A percentile compares a stretch with the other conserved stretches of the same genome.
These are phyloP conservation scores for Bembecia ichneumoniformis DNA, from an alignment of 2,888 invertebrate species.

Conservation along the genomic window DNA sequence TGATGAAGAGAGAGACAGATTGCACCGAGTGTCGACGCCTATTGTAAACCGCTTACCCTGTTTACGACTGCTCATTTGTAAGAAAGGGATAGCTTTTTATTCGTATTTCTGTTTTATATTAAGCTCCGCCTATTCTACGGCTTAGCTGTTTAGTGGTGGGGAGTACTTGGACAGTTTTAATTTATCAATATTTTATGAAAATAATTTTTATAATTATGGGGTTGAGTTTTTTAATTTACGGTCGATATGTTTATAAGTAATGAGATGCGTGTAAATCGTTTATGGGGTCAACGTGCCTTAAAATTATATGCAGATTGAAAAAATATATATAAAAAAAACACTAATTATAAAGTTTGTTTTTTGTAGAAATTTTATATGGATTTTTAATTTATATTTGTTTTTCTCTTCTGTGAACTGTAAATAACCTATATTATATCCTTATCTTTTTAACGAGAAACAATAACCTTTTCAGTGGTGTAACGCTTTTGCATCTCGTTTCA, in stretches of 20 bases:
- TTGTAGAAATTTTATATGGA: too few species aligned
- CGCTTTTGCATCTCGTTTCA: constrained; percentile 38
- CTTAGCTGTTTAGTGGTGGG: constrained; percentile 55
- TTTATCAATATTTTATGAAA: constrained; percentile 73
- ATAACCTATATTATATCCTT: constrained; percentile 6
- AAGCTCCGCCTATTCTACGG: constrained; percentile 59
- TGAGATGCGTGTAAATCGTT: too few species aligned
- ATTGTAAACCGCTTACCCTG: constrained; percentile 66
- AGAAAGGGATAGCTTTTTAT: constrained; percentile 53
- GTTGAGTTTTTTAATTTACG: constrained; percentile 66
- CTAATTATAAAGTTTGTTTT: too few species aligned
- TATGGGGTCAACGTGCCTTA: too few species aligned
- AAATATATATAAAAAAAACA: too few species aligned
- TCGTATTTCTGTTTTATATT: constrained; percentile 38
- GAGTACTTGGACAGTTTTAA: constrained; percentile 68
- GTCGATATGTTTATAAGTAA: constrained; percentile 35
- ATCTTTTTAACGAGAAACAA: constrained; percentile 28
- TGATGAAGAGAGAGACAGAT: constrained; percentile 39
- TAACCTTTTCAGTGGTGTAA: constrained; percentile 13
- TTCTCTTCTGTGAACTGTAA: too few species aligned
- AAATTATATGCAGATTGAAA: too few species aligned
- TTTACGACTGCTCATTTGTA: constrained; percentile 66
- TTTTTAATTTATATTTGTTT: too few species aligned
- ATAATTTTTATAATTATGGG: constrained; percentile 70
- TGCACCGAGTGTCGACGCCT: constrained; percentile 45